Percentiles rank a stretch among this genome's conserved stretches.
phyloP scores from a whole-genome alignment of 2,113 vertebrate genomes.

The Psilopogon haemacephalus region DNA sequence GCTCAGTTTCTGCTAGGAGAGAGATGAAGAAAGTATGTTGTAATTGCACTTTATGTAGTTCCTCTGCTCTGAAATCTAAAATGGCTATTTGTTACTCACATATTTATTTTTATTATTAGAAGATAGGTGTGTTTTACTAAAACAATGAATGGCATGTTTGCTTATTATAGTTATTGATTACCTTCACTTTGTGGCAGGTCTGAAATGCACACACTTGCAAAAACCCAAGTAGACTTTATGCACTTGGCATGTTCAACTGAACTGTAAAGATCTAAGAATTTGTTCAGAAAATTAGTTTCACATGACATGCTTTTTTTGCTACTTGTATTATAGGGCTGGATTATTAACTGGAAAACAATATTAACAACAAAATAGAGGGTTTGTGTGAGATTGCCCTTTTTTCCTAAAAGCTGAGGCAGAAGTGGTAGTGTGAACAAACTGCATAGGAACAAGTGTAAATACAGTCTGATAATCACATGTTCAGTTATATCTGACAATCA shows the following conservation, averaged over 20 bases:
- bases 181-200: neutral
- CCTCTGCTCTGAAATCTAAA: neutral
- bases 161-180: neutral
- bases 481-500: neutral
- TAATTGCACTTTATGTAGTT: neutral
- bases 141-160: neutral
- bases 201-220: neutral
- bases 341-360: neutral
- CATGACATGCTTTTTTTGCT: neutral
- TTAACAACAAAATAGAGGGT: neutral
- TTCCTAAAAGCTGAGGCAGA: neutral
- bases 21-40: neutral
- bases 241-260: neutral
- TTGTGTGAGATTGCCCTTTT: neutral
- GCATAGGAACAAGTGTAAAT: neutral
- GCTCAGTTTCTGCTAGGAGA: neutral
- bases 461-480: neutral
- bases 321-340: neutral
- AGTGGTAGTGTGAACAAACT: constrained; percentile 2
- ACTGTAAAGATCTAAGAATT: neutral
- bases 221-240: neutral
- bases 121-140: neutral
- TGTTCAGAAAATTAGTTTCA: constrained; percentile 20
- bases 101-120: neutral
- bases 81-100: neutral